Evolutionary conservation across 2,797 vertebrate species (phyloP).

Genomic region (Scleropages formosus): DNA sequence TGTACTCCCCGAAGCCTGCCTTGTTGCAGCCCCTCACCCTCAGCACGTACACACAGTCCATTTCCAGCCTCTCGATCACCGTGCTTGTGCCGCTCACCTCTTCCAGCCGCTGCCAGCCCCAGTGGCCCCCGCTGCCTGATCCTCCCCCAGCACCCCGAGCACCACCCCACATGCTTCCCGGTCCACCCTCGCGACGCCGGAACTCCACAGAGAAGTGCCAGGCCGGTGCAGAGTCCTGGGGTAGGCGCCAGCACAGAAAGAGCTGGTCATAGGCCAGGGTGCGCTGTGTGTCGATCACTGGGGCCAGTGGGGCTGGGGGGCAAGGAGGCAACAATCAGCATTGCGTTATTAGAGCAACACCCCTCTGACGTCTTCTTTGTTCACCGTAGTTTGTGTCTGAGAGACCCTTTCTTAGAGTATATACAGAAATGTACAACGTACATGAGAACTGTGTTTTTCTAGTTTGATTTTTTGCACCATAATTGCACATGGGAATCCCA

Average conservation of each 20-base stretch:
- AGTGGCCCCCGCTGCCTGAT: constrained; percentile 65
- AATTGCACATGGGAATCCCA: no score
- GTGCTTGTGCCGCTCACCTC: constrained; percentile 86
- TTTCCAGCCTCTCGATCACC: constrained; percentile 84
- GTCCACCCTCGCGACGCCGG: constrained; percentile 78
- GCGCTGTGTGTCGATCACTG: constrained; percentile 95
- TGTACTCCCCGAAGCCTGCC: constrained; percentile 92
- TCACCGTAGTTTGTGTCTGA: no score
- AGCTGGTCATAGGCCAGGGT: constrained; percentile 96
- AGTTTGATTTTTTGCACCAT: no score
- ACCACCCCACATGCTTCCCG: constrained; percentile 81
- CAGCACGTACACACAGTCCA: constrained; percentile 88
- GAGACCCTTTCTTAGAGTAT: no score
- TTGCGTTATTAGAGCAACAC: no score
- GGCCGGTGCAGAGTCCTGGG: constrained; percentile 86
- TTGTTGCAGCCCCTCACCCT: constrained; percentile 92
- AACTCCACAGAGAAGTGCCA: constrained; percentile 95
- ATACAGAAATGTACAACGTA: no score
- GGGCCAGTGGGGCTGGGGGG: constrained; percentile 82
- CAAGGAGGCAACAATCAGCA: neutral
- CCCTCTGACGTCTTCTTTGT: no score
- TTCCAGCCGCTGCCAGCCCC: constrained; percentile 84
- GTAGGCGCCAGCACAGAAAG: constrained; percentile 93
- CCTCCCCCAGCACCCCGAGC: constrained; percentile 72
- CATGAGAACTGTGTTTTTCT: no score